A percentile compares a stretch with the other conserved stretches of the same genome.
These are phyloP conservation scores for Hippolais icterina DNA, from an alignment of 2,113 vertebrate species.

Conservation along the genomic window DNA sequence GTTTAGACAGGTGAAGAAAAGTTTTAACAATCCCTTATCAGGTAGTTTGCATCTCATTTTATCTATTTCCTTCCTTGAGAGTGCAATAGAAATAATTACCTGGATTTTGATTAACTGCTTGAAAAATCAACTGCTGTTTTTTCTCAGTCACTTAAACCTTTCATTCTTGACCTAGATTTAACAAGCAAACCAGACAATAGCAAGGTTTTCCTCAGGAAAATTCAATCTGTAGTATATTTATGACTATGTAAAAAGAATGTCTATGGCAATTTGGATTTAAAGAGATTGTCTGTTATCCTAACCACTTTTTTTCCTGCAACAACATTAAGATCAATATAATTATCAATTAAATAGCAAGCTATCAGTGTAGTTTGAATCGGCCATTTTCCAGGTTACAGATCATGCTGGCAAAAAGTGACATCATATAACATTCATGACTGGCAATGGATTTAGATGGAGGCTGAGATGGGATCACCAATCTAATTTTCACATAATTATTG, in stretches of 20 bases:
- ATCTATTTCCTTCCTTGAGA: constrained; percentile 1
- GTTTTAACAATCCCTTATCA: background rate
- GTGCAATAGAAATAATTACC: constrained; percentile 31
- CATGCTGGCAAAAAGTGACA: background rate
- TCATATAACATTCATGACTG: background rate
- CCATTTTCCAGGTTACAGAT: background rate
- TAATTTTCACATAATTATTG: background rate
- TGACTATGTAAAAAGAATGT: background rate
- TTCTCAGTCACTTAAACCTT: constrained; percentile 26
- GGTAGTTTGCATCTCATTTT: background rate
- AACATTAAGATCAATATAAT: background rate
- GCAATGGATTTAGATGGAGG: background rate
- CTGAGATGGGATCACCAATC: background rate
- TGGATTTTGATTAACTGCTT: constrained; percentile 33
- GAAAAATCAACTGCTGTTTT: constrained; percentile 43
- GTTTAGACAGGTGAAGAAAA: background rate
- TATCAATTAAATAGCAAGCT: background rate
- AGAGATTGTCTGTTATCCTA: background rate
- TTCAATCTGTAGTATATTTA: background rate
- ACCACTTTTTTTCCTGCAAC: accelerated
- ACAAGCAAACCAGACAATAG: background rate
- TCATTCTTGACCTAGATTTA: constrained; percentile 43
- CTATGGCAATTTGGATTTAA: background rate
- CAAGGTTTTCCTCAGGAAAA: background rate
- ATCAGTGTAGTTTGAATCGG: background rate